These are phyloP conservation scores for Prorops nasuta DNA, from an alignment of 1,140 invertebrate genomes.

Conservation along the genomic window DNA sequence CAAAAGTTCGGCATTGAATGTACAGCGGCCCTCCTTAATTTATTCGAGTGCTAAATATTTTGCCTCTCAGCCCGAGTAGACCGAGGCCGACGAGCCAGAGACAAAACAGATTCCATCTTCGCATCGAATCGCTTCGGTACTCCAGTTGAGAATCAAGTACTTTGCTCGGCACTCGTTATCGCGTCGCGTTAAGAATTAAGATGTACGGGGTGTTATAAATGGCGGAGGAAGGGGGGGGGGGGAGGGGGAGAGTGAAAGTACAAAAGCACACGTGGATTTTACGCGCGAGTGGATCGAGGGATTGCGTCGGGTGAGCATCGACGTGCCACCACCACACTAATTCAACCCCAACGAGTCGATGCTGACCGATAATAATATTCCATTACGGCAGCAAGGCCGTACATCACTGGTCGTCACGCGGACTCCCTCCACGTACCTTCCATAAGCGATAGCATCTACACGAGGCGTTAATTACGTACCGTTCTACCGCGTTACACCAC, in stretches of 20 bases:
- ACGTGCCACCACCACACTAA: slow-evolving; percentile 36
- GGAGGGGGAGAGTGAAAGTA: slow-evolving; percentile 4
- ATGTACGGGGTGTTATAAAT: background rate
- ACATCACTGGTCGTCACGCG: slow-evolving; percentile 52
- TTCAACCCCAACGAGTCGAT: slow-evolving; percentile 50
- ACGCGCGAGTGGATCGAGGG: background rate
- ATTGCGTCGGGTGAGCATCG: background rate
- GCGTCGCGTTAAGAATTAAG: too few species aligned
- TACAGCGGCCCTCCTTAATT: too few species aligned
- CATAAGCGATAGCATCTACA: slow-evolving; percentile 49
- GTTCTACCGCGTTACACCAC: slow-evolving; percentile 54
- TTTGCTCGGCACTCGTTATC: too few species aligned
- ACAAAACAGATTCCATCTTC: too few species aligned
- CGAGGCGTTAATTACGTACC: slow-evolving; percentile 56
- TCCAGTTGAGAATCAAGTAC: too few species aligned
- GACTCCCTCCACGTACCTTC: slow-evolving; percentile 40
- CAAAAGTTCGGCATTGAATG: too few species aligned
- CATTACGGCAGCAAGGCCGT: slow-evolving; percentile 47
- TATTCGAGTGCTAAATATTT: too few species aligned
- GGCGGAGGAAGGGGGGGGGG: background rate
- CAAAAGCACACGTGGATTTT: background rate
- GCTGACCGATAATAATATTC: slow-evolving; percentile 57
- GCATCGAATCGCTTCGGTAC: too few species aligned
- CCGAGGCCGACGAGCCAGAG: too few species aligned
- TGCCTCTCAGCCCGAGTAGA: too few species aligned